phyloP scores from a whole-genome alignment of 1,140 invertebrate genomes.

The Calephelis nemesis region DNA sequence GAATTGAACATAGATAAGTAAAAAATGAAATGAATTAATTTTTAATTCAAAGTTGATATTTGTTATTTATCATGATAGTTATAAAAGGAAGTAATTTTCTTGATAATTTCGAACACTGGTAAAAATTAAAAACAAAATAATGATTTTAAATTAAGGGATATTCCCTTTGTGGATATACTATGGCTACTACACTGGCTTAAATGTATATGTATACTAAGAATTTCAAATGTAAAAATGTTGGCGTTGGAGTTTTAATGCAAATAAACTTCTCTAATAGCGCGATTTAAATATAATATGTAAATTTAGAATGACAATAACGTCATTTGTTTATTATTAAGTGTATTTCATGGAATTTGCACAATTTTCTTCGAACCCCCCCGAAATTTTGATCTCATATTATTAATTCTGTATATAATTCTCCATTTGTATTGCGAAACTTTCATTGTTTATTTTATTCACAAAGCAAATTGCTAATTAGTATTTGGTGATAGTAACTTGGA shows the following conservation, averaged over 20 bases:
- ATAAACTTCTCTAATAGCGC: constrained; percentile 1
- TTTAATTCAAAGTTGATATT: no score
- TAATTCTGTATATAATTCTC: constrained; percentile 11
- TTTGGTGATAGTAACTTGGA: constrained; percentile 53
- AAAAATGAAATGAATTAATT: no score
- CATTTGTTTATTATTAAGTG: constrained; percentile 10
- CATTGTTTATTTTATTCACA: constrained; percentile 19
- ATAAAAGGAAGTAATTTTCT: no score
- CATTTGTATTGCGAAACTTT: constrained; percentile 7
- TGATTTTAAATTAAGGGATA: no score
- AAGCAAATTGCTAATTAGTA: constrained; percentile 30
- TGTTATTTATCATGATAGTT: no score
- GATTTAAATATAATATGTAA: constrained; percentile 5
- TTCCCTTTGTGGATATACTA: no score
- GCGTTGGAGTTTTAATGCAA: not conserved
- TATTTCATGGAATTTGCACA: constrained; percentile 2
- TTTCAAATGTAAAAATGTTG: constrained; percentile 1
- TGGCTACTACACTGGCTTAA: no score
- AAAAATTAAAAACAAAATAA: no score
- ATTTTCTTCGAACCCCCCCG: not conserved
- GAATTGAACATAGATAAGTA: no score
- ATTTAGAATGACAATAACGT: constrained; percentile 1
- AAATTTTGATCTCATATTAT: constrained; percentile 19
- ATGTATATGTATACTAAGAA: no score
- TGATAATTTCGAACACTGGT: no score